Percentiles rank a stretch among this genome's conserved stretches.
These are phyloP conservation scores for Hyperoplus immaculatus DNA, from an alignment of 2,797 vertebrate species.

Conservation along the genomic window DNA sequence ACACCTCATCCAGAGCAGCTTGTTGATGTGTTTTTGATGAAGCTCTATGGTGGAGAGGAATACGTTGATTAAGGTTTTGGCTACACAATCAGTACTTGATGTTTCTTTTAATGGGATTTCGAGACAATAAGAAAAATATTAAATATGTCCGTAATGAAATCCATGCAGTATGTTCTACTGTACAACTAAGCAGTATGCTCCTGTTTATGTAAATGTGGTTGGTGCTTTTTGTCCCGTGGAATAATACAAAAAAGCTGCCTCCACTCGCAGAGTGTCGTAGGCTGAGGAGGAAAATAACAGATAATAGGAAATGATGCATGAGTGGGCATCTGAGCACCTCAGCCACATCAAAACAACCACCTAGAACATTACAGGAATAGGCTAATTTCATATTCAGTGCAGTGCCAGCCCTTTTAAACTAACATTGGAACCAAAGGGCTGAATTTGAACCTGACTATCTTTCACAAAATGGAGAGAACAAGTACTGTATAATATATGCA, in stretches of 20 bases:
- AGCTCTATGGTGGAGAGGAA: background rate
- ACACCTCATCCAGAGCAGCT: background rate
- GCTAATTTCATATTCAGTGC: slow-evolving; percentile 9
- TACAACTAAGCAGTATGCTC: background rate
- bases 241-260: slow-evolving; percentile 13
- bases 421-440: background rate
- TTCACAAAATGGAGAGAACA: background rate
- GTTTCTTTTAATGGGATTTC: background rate
- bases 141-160: background rate
- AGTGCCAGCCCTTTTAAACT: background rate
- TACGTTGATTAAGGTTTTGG: background rate
- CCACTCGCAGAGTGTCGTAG: background rate
- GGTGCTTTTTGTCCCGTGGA: slow-evolving; percentile 24
- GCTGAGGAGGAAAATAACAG: slow-evolving; percentile 11
- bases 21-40: slow-evolving; percentile 1
- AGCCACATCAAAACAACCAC: background rate
- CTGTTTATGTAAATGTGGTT: slow-evolving; percentile 14
- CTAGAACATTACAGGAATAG: background rate
- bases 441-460: background rate
- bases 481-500: slow-evolving; percentile 10
- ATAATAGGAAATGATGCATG: background rate
- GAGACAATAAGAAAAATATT: background rate
- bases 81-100: background rate
- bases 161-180: background rate
- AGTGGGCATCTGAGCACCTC: slow-evolving; percentile 13